Conservation (phyloP, 2,888 invertebrate species). For the Mechanitis mazaeus region DNA sequence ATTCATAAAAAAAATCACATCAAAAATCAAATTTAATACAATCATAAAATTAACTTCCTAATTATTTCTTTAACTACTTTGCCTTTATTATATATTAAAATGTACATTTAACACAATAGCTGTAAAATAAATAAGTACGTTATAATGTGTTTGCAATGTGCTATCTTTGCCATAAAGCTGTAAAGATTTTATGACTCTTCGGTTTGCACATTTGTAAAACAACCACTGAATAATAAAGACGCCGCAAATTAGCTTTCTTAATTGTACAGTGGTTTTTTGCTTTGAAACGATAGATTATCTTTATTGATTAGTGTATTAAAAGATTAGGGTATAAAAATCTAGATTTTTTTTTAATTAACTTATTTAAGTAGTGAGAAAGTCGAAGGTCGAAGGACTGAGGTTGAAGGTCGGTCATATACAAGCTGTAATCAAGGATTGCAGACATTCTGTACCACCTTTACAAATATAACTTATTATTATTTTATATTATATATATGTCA, state of each 20-base stretch:
- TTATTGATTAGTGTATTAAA: no score
- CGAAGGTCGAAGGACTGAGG: no score
- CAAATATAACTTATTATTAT: no score
- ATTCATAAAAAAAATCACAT: no score
- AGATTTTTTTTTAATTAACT: no score
- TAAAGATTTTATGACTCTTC: constrained; percentile 24
- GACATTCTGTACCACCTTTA: no score
- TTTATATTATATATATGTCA: no score
- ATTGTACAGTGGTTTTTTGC: not conserved
- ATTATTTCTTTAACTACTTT: constrained; percentile 4
- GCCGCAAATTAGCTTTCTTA: constrained; percentile 20
- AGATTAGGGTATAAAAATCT: no score
- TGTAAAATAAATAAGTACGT: constrained; percentile 17
- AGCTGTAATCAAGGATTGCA: no score
- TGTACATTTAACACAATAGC: not conserved
- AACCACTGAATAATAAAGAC: constrained; percentile 17
- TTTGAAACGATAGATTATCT: not conserved
- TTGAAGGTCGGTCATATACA: no score
- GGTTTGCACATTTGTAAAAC: constrained; percentile 20
- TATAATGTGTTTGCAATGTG: constrained; percentile 24
- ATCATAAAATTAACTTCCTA: not conserved
- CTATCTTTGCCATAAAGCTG: constrained; percentile 21
- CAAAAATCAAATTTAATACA: no score
- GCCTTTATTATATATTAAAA: constrained; percentile 19
- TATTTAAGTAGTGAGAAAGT: no score